Base-by-base conservation (phyloP, 2,888 invertebrate genomes). In the Gymnosoma rotundatum region DNA sequence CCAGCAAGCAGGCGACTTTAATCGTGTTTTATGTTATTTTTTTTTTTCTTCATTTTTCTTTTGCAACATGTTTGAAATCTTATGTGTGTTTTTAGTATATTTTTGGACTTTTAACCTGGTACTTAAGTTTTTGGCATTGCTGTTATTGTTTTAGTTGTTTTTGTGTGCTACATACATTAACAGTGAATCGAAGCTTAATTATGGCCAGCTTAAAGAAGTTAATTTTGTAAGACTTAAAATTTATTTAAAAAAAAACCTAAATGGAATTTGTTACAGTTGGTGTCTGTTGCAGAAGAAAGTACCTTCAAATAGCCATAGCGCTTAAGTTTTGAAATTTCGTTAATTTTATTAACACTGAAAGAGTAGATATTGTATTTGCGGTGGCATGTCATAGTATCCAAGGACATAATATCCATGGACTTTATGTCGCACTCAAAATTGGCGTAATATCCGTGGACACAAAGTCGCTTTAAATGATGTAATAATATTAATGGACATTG, bases 41-140 rank as follows among this genome's bases (percentile, higher is more conserved):
- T 42, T 73, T 66, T 64, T 58, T 21, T 70, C 16, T 56, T 76
- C 36, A 52, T 50, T 66, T 66, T 0, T 78, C 78, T 73, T 61
- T 74, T 78, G 69, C 70, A 70, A 5, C 32, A 32, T 76, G 56
- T n/a, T 64, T 84, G 78, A 73, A 84, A 81, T 78, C 32, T 80
- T 72, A 61, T 74, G 58, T 74, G 73, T 78, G 60, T 75, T 78
- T 78, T 74, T 60, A 74, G 70, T 81, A 81, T 84, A 81, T 84
- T 84, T 84, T 81, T 81, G 81, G 84, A 84, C 84, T 84, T 81
- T 84, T 84, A 84, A 84, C 84, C 84, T 84, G 84, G 81, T 84
- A 84, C 73, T 84, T 66, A 78, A 66, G 38, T 64, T 60, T 66
- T 36, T 12, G 1, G 20, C 18, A 21, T 48, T 32, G 32, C 32